Percentiles rank a stretch among this genome's conserved stretches.
Conservation (phyloP, 1,140 invertebrate genomes). For the Mesaphorura yosii region DNA sequence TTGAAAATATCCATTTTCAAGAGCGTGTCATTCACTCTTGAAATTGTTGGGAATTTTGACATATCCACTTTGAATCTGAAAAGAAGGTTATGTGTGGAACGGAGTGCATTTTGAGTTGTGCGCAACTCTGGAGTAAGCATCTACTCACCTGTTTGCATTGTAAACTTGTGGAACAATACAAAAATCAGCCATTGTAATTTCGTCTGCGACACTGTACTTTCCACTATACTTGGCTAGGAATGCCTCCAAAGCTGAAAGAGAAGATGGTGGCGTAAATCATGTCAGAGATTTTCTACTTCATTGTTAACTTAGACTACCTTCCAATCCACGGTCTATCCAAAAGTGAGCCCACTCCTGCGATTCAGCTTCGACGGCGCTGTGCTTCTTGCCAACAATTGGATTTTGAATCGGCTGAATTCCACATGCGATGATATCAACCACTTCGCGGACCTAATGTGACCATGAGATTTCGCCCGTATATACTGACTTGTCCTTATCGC, state of each 20-base stretch:
- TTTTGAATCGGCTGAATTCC: conserved; percentile 96
- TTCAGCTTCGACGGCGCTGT: conserved; percentile 44
- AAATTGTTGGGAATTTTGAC: conserved; percentile 73
- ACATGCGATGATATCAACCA: conserved; percentile 71
- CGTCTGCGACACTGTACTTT: conserved; percentile 88
- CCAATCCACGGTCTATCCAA: conserved; percentile 80
- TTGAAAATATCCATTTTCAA: conserved; percentile 71
- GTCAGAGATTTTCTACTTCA: neutral
- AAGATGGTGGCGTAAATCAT: conserved; percentile 8
- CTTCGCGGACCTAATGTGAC: conserved; percentile 54
- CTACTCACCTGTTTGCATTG: conserved; percentile 62
- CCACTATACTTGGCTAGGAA: conserved; percentile 68
- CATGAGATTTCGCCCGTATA: neutral
- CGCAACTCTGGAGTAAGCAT: neutral
- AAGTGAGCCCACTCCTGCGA: conserved; percentile 66
- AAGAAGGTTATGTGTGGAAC: conserved; percentile 15
- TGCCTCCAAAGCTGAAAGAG: conserved; percentile 66
- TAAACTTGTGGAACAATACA: conserved; percentile 89
- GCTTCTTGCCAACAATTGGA: conserved; percentile 66
- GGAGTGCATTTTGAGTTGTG: neutral
- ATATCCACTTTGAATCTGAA: conserved; percentile 80
- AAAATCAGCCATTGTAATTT: conserved; percentile 86
- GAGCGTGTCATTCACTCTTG: conserved; percentile 59
- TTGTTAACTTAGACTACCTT: conserved; percentile 39
- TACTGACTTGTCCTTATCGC: neutral